Conservation (phyloP, 2,888 invertebrate species). For the Invenusta paracnida region DNA sequence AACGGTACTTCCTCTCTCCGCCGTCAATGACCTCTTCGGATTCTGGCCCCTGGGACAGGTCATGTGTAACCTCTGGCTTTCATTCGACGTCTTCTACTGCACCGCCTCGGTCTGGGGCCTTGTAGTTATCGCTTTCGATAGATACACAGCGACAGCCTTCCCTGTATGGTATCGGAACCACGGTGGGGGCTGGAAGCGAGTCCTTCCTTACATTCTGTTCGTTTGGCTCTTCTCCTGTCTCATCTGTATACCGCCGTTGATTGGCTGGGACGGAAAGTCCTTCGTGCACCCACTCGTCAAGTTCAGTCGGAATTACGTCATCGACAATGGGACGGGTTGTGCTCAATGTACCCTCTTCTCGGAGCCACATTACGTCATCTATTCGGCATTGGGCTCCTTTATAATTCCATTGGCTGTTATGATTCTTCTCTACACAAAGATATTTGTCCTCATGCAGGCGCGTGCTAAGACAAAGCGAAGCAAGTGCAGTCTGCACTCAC, state of each 20-base stretch:
- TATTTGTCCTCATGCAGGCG: constrained; percentile 55
- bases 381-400: constrained; percentile 60
- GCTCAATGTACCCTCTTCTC: constrained; percentile 57
- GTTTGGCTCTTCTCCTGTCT: constrained; percentile 60
- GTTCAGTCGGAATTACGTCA: constrained; percentile 34
- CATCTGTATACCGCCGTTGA: constrained; percentile 58
- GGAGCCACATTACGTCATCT: constrained; percentile 57
- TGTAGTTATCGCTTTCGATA: constrained; percentile 59
- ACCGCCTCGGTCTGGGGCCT: constrained; percentile 61
- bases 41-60: constrained; percentile 58
- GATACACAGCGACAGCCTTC: constrained; percentile 59
- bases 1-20: constrained; percentile 58
- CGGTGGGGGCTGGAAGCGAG: constrained; percentile 53
- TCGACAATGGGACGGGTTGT: constrained; percentile 47
- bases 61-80: constrained; percentile 56
- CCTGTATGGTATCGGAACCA: constrained; percentile 59
- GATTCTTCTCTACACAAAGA: constrained; percentile 57
- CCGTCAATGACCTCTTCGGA: constrained; percentile 56
- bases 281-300: constrained; percentile 5
- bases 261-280: constrained; percentile 50
- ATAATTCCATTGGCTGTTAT: constrained; percentile 58
- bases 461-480: constrained; percentile 50
- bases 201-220: constrained; percentile 54
- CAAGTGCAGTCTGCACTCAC: constrained; percentile 52
- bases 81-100: constrained; percentile 59